A percentile compares a stretch with the other conserved stretches of the same genome.
phyloP scores from a whole-genome alignment of 2,797 vertebrate species.

The Chromobotia macracanthus region DNA sequence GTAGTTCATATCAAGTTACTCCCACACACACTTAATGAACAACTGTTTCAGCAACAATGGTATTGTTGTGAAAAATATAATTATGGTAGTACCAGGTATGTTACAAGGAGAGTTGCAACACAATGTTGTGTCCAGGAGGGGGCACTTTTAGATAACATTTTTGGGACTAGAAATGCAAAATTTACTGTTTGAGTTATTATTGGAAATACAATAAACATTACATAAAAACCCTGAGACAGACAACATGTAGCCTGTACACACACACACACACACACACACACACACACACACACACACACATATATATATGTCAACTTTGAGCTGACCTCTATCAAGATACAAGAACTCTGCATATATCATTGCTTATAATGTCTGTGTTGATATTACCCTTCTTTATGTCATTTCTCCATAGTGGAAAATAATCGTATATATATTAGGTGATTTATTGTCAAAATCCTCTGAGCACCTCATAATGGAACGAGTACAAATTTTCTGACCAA shows the following conservation, averaged over 20 bases:
- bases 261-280: too few relatives aligned
- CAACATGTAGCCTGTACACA: background rate
- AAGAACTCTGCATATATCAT: conserved; percentile 22
- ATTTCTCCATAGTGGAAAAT: conserved; percentile 3
- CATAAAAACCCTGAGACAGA: conserved; percentile 14
- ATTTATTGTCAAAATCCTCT: conserved; percentile 4
- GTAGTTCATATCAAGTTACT: too few relatives aligned
- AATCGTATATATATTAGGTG: background rate
- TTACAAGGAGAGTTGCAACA: background rate
- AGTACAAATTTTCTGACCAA: conserved; percentile 21
- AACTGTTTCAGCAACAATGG: background rate
- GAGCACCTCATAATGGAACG: conserved; percentile 26
- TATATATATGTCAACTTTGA: background rate
- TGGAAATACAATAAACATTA: conserved; percentile 15
- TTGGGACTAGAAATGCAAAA: background rate
- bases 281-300: too few relatives aligned
- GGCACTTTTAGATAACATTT: background rate
- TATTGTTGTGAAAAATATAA: too few relatives aligned
- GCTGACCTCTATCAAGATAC: background rate
- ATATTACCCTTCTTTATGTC: background rate
- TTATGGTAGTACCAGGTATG: too few relatives aligned
- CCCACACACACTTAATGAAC: background rate
- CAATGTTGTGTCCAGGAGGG: conserved; percentile 6
- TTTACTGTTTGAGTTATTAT: conserved; percentile 32
- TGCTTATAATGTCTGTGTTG: conserved; percentile 28